Base-by-base conservation (phyloP, 2,113 vertebrate genomes). In the Chascanopsetta lugubris region DNA sequence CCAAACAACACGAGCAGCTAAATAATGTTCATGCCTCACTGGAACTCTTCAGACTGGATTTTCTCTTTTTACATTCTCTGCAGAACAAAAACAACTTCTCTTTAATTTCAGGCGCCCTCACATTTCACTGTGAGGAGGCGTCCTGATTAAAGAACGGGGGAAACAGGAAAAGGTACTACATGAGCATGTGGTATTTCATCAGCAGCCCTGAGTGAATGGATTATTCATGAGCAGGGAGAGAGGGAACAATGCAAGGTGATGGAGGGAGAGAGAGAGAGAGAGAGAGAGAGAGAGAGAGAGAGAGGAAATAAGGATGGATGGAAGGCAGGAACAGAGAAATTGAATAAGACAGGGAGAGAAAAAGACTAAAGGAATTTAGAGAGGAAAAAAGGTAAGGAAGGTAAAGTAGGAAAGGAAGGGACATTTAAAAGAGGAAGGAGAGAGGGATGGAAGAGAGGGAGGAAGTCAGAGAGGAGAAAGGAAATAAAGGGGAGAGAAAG, bases 161-260 rank as follows among this genome's bases (percentile, higher is more conserved):
- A 10, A 22, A 6, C 18, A 36, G 51, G 40, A 15, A 34, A 45
- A 63, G 65, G 58, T 45, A 24, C 83, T 47, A 47, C 51, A 55
- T 42, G 69, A 74, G 45, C 57, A 75, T 77, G 54, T 34, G 49
- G 72, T 54, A 61, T 77, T 77, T 80, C 63, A 71, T 15, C 49
- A 58, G 55, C 68, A 70, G 67, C 65, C 67, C 51, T 32, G 55
- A 48, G 48, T 65, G 58, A 50, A 55, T 77, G 62, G 77, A 79
- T 87, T 81, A 79, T 79, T 77, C 51, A 83, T 87, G 76, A 32
- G 8, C 29, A n/a, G n/a, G n/a, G n/a, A n/a, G n/a, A n/a, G n/a
- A n/a, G n/a, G n/a, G n/a, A n/a, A n/a, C 32, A 34, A 11, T 34
- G 10, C 10, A 6, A 46, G 46, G 75, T 54, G 73, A 75, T 15